These are phyloP conservation scores for Ceratothoa steindachneri DNA, from an alignment of 2,888 invertebrate species.

Conservation along the genomic window DNA sequence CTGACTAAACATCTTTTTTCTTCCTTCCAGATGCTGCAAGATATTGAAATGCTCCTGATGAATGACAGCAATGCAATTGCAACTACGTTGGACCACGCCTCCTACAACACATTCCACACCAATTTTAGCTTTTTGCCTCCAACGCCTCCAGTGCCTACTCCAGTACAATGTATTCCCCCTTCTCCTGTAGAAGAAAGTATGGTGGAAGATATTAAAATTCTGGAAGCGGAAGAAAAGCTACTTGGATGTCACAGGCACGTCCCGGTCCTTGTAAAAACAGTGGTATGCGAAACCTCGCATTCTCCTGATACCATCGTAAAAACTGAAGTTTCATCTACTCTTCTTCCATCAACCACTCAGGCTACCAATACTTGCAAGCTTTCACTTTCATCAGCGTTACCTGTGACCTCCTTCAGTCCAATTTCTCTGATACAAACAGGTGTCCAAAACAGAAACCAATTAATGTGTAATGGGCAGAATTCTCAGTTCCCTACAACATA, in stretches of 20 bases:
- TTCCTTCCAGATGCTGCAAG: constrained; percentile 37
- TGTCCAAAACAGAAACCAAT: not conserved
- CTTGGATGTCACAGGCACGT: not conserved
- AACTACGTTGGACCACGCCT: not conserved
- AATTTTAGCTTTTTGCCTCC: not conserved
- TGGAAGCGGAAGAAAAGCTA: not conserved
- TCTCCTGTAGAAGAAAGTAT: constrained; percentile 8
- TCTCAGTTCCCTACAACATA: constrained; percentile 4
- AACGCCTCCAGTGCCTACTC: constrained; percentile 12
- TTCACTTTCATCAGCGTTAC: not conserved
- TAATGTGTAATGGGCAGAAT: not conserved
- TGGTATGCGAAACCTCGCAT: not conserved
- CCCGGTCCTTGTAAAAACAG: not conserved
- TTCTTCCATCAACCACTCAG: not conserved
- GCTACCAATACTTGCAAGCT: not conserved
- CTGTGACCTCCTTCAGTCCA: not conserved
- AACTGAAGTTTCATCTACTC: not conserved
- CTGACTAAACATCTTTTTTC: not conserved
- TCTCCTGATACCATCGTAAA: not conserved
- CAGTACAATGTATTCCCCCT: not conserved
- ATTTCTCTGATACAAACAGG: not conserved
- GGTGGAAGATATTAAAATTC: not conserved
- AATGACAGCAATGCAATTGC: not conserved
- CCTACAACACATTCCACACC: not conserved
- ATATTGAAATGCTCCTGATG: constrained; percentile 30